These are phyloP conservation scores for Cygnus atratus DNA, from an alignment of 2,113 vertebrate species.

Conservation along the genomic window DNA sequence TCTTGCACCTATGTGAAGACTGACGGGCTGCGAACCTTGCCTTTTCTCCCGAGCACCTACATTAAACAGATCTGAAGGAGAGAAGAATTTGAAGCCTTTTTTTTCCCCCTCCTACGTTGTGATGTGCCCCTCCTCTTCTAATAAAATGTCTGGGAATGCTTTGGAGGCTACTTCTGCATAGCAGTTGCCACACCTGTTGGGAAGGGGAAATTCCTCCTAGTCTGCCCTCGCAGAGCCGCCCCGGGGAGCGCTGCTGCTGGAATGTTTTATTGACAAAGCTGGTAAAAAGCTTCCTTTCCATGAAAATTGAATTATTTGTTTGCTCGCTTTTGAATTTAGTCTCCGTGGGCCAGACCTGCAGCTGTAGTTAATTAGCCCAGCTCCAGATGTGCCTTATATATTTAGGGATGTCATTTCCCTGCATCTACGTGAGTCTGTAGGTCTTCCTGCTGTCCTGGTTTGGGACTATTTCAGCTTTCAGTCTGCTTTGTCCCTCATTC, in stretches of 20 bases:
- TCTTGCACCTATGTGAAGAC: slow-evolving; percentile 8
- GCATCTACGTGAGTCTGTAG: not conserved
- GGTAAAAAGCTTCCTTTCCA: slow-evolving; percentile 37
- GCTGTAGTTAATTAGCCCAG: slow-evolving; percentile 47
- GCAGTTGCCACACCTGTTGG: slow-evolving; percentile 62
- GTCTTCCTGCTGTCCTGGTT: not conserved
- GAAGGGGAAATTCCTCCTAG: slow-evolving; percentile 58
- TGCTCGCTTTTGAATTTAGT: slow-evolving; percentile 16
- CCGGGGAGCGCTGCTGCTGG: not conserved
- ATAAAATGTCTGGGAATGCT: slow-evolving; percentile 42
- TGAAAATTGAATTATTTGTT: slow-evolving; percentile 62
- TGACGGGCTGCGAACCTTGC: not conserved
- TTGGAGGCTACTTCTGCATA: slow-evolving; percentile 36
- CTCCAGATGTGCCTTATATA: slow-evolving; percentile 38
- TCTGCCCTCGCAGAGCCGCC: not conserved
- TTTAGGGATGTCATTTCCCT: slow-evolving; percentile 1
- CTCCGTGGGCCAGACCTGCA: slow-evolving; percentile 51
- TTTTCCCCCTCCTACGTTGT: not conserved
- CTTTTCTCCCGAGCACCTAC: not conserved
- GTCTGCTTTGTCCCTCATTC: not conserved
- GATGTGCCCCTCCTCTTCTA: not conserved
- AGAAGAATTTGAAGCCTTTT: not conserved
- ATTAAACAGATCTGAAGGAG: slow-evolving; percentile 17
- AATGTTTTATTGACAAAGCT: slow-evolving; percentile 48
- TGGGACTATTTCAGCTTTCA: not conserved